Percentiles rank a stretch among this genome's conserved stretches.
Conservation (phyloP, 64 coral and sea anemone genomes). For the Stylophora pistillata region DNA sequence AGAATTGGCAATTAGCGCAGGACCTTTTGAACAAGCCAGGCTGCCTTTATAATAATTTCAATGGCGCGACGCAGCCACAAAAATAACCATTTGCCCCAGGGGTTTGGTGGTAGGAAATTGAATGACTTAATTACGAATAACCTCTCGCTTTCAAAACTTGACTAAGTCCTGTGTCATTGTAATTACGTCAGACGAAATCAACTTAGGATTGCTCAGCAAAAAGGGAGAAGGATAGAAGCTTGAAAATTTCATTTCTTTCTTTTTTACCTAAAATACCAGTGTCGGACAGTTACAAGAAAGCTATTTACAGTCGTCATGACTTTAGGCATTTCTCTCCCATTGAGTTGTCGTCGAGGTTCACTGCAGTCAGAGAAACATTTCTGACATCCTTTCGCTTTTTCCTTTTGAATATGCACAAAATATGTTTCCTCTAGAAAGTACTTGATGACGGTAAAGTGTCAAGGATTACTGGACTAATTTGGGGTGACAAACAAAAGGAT, state of each 20-base stretch:
- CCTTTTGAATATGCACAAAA: background rate
- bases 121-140: constrained; percentile 39
- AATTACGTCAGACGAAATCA: background rate
- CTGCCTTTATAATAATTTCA: background rate
- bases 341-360: background rate
- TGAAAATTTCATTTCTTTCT: background rate
- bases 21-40: constrained; percentile 29
- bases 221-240: background rate
- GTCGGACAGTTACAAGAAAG: background rate
- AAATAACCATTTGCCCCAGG: constrained; percentile 42
- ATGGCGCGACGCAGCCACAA: constrained; percentile 16
- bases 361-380: background rate
- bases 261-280: background rate
- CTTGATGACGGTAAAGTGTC: background rate
- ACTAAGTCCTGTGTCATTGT: background rate
- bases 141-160: constrained; percentile 31
- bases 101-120: constrained; percentile 20
- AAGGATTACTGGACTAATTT: background rate
- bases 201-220: background rate
- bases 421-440: background rate
- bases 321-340: background rate
- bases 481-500: background rate
- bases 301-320: background rate
- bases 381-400: background rate
- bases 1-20: constrained; percentile 69